A percentile compares a stretch with the other conserved stretches of the same genome.
Evolutionary conservation across 2,888 invertebrate genomes (phyloP).

Genomic region (Amaurobius ferox): DNA sequence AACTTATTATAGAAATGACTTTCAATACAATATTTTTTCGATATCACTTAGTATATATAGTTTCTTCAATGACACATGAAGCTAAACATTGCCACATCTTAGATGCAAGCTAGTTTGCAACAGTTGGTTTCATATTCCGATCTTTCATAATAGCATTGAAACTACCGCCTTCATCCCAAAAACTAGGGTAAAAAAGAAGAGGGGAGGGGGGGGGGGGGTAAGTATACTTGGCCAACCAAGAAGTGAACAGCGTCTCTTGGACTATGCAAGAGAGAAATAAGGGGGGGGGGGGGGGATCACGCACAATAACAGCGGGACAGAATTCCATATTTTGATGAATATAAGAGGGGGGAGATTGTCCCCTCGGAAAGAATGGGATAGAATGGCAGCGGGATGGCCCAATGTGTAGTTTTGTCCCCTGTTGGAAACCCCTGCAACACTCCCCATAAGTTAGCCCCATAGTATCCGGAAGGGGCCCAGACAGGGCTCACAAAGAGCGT

Average conservation of each 20-base stretch:
- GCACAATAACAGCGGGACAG: neutral
- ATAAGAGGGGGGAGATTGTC: conserved; percentile 16
- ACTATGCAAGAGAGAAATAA: neutral
- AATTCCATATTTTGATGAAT: conserved; percentile 16
- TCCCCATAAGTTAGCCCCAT: conserved; percentile 5
- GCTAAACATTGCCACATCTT: no score
- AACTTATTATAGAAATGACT: no score
- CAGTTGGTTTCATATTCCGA: no score
- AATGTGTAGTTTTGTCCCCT: neutral
- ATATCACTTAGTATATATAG: no score
- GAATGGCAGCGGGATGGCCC: conserved; percentile 15
- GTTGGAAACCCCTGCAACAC: neutral
- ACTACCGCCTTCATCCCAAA: no score
- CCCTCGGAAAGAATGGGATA: conserved; percentile 20
- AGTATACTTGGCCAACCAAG: neutral
- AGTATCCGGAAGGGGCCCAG: conserved; percentile 8
- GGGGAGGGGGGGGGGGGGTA: neutral
- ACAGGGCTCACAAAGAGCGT: neutral
- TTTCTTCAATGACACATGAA: no score
- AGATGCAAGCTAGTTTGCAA: no score
- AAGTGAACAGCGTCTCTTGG: conserved; percentile 34
- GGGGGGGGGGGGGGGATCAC: neutral
- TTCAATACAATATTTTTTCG: no score
- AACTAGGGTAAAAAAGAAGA: no score
- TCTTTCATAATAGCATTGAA: no score